A percentile compares a stretch with the other conserved stretches of the same genome.
phyloP scores from a whole-genome alignment of 2,797 vertebrate species.

The Rhincodon typus region DNA sequence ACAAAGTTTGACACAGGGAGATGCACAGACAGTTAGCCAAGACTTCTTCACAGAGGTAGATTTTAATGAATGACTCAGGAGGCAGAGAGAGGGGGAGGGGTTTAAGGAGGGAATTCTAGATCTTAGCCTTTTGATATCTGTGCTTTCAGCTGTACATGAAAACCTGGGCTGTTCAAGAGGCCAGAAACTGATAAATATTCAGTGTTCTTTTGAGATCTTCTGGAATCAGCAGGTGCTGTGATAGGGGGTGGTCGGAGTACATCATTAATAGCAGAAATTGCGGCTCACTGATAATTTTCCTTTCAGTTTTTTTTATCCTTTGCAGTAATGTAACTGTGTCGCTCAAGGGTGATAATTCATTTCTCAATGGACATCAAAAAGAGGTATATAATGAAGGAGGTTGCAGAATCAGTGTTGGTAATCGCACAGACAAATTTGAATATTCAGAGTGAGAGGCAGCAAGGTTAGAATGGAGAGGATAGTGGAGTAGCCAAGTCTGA shows the following conservation, averaged over 20 bases:
- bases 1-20: not conserved
- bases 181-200: not conserved
- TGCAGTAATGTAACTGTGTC: not conserved
- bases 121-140: no score
- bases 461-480: no score
- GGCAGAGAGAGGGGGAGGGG: no score
- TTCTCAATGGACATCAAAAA: not conserved
- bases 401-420: not conserved
- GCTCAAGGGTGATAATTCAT: not conserved
- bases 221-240: not conserved
- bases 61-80: not conserved
- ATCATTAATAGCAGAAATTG: no score
- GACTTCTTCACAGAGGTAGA: not conserved
- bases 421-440: not conserved
- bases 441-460: not conserved
- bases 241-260: not conserved
- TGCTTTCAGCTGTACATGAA: not conserved
- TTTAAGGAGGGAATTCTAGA: not conserved
- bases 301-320: not conserved
- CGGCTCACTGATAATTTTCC: not conserved
- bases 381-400: not conserved
- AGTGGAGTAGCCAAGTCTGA: not conserved
- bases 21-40: not conserved
- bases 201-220: not conserved
- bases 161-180: not conserved